Evolutionary conservation across 2,113 vertebrate genomes (phyloP).

Genomic region (Pipra filicauda): DNA sequence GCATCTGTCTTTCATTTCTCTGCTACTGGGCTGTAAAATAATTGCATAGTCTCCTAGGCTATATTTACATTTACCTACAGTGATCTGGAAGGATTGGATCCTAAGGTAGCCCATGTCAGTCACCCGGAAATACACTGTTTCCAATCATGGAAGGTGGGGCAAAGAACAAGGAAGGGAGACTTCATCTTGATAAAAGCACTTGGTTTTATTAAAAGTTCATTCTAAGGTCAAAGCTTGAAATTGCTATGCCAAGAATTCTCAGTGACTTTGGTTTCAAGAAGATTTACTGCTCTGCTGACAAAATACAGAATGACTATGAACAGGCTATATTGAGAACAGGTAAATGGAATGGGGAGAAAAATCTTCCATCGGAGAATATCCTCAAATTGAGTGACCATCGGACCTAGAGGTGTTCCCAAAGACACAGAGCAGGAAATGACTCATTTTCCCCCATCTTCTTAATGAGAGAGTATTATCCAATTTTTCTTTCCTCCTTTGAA

Average conservation of each 20-base stretch:
- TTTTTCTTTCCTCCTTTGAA: background rate
- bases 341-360: background rate
- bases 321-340: background rate
- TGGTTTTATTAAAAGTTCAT: background rate
- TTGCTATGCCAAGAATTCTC: background rate
- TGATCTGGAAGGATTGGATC: background rate
- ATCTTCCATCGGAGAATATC: background rate
- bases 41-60: background rate
- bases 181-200: background rate
- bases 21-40: background rate
- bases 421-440: background rate
- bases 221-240: background rate
- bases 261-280: background rate
- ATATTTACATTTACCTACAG: background rate
- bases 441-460: background rate
- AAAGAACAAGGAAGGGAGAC: background rate
- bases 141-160: background rate
- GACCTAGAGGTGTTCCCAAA: background rate
- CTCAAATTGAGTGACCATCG: background rate
- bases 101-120: accelerated
- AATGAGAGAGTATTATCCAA: background rate
- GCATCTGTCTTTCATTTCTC: background rate
- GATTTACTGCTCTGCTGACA: background rate
- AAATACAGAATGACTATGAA: background rate
- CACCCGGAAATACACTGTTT: background rate